Conservation (phyloP, 2,797 vertebrate species). For the Alca torda region DNA sequence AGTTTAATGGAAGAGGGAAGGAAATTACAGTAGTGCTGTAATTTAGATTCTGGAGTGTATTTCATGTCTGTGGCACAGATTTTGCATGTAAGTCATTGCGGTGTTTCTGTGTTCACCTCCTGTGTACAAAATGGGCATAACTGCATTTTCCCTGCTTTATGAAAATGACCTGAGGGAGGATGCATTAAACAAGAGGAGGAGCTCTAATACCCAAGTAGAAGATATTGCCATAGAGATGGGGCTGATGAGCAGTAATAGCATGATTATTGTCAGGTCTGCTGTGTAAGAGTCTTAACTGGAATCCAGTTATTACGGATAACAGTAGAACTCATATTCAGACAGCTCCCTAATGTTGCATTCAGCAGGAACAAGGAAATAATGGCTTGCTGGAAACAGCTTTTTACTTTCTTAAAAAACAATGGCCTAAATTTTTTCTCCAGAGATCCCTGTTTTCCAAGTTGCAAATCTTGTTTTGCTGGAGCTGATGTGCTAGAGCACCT, state of each 20-base stretch:
- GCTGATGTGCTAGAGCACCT: background rate
- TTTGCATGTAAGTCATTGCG: background rate
- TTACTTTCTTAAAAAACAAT: background rate
- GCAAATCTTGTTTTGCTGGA: background rate
- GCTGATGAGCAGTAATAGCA: background rate
- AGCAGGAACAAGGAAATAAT: background rate
- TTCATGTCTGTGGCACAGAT: background rate
- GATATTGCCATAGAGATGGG: background rate
- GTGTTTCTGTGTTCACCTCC: background rate
- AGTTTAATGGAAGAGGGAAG: background rate
- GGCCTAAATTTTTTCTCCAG: background rate
- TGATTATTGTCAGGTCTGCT: background rate
- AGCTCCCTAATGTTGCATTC: background rate
- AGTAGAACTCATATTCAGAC: background rate
- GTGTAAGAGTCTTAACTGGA: background rate
- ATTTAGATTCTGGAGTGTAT: background rate
- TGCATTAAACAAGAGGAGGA: background rate
- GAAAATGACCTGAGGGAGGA: background rate
- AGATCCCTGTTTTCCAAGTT: background rate
- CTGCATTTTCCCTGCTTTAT: background rate
- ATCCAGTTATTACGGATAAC: background rate
- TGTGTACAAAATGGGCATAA: background rate
- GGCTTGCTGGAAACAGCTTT: background rate
- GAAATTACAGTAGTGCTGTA: background rate
- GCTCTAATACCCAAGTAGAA: background rate